Conservation (phyloP, 2,113 vertebrate species). For the Nannospalax galili region DNA sequence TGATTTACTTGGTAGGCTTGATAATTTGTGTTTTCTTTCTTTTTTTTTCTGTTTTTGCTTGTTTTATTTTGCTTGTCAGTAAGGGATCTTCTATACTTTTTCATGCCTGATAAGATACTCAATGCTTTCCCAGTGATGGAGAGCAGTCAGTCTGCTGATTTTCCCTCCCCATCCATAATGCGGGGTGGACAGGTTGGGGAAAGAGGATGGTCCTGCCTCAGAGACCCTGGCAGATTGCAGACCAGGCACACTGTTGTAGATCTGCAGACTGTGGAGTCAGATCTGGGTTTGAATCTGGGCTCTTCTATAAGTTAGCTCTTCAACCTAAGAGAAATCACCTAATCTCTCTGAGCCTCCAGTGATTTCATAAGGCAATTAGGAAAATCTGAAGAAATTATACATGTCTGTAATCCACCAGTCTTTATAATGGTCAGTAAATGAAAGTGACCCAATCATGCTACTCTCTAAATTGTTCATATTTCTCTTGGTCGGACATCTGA, state of each 20-base stretch:
- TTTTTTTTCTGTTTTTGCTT: neutral
- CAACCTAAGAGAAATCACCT: neutral
- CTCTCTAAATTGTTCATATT: neutral
- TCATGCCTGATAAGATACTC: neutral
- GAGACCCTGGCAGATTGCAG: neutral
- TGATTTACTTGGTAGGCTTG: neutral
- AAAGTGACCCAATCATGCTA: neutral
- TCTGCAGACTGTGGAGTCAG: neutral
- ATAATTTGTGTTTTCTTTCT: neutral
- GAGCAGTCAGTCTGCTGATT: neutral
- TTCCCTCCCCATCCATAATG: neutral
- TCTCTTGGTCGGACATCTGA: neutral
- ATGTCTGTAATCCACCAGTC: neutral
- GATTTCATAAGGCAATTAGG: neutral
- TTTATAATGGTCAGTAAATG: neutral
- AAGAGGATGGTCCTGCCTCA: neutral
- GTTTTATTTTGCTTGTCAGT: conserved; percentile 7
- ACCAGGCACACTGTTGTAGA: neutral
- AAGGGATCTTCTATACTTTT: neutral
- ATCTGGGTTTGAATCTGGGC: neutral
- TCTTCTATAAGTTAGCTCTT: neutral
- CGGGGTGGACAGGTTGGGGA: neutral
- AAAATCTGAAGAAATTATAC: neutral
- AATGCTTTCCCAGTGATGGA: neutral
- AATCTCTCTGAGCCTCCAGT: neutral